phyloP scores from a whole-genome alignment of 2,888 invertebrate species.

The Pinctada fucata region DNA sequence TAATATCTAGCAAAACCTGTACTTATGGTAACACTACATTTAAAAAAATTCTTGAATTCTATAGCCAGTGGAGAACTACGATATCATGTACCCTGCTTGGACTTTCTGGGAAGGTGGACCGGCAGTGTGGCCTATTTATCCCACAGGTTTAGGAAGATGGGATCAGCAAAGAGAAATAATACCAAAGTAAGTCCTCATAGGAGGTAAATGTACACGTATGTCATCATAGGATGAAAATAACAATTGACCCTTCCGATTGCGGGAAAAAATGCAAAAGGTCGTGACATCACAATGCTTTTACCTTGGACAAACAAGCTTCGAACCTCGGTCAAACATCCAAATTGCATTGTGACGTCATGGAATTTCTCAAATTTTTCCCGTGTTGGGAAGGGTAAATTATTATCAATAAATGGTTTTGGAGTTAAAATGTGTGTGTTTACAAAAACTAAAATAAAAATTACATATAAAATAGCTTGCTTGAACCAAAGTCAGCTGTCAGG shows the following conservation, averaged over 20 bases:
- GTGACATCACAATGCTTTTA: too few species aligned
- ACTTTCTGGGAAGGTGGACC: conserved; percentile 99
- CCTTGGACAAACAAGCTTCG: too few species aligned
- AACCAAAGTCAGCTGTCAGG: too few species aligned
- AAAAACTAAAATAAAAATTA: too few species aligned
- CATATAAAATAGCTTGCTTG: too few species aligned
- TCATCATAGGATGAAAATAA: not conserved
- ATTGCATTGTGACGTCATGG: too few species aligned
- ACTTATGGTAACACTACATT: too few species aligned
- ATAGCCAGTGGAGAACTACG: conserved; percentile 86
- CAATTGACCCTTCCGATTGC: too few species aligned
- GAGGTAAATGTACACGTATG: not conserved
- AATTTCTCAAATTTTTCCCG: too few species aligned
- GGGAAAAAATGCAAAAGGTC: too few species aligned
- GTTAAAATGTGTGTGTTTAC: not conserved
- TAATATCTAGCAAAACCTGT: too few species aligned
- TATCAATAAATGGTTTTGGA: not conserved
- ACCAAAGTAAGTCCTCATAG: conserved; percentile 76
- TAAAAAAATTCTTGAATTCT: conserved; percentile 21
- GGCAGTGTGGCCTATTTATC: conserved; percentile 91
- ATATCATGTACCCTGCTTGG: conserved; percentile 96
- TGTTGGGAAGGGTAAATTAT: not conserved
- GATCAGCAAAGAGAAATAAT: conserved; percentile 88
- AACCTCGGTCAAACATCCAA: too few species aligned
- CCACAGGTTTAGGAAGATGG: conserved; percentile 95